Conservation (phyloP, 2,113 vertebrate species). For the Chinchilla lanigera region DNA sequence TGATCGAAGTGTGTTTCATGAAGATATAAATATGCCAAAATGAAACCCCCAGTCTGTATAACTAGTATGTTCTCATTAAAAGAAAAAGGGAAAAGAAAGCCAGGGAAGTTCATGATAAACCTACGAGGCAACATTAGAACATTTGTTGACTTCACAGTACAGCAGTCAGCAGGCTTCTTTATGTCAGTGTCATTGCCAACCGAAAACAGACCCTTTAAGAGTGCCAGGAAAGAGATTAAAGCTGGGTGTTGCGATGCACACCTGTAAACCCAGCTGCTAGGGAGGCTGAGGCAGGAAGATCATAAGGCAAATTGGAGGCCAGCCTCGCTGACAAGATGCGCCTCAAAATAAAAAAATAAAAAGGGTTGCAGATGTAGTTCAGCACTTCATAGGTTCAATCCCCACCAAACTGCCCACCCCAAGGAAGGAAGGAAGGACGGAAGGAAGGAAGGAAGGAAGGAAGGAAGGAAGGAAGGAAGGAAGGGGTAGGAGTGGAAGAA, state of each 20-base stretch:
- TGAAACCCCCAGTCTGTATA: not conserved
- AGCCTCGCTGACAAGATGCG: not conserved
- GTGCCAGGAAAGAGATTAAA: not conserved
- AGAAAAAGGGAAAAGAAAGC: not conserved
- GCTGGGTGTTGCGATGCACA: not conserved
- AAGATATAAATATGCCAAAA: not conserved
- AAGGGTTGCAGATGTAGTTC: not conserved
- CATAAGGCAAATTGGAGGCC: not conserved
- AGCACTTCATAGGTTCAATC: not conserved
- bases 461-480: not conserved
- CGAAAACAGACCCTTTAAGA: not conserved
- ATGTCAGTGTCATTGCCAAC: not conserved
- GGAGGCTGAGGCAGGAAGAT: not conserved
- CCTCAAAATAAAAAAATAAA: not conserved
- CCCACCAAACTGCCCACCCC: no score
- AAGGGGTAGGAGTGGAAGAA: not conserved
- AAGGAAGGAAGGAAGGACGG: not conserved
- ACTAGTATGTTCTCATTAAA: not conserved
- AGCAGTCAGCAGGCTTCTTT: not conserved
- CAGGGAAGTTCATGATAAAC: not conserved
- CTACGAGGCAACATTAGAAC: not conserved
- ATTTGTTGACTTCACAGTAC: not conserved
- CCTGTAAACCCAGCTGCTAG: not conserved
- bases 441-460: not conserved
- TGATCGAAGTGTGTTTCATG: not conserved